Conservation (phyloP, 2,888 invertebrate species). For the Carterocephalus palaemon region DNA sequence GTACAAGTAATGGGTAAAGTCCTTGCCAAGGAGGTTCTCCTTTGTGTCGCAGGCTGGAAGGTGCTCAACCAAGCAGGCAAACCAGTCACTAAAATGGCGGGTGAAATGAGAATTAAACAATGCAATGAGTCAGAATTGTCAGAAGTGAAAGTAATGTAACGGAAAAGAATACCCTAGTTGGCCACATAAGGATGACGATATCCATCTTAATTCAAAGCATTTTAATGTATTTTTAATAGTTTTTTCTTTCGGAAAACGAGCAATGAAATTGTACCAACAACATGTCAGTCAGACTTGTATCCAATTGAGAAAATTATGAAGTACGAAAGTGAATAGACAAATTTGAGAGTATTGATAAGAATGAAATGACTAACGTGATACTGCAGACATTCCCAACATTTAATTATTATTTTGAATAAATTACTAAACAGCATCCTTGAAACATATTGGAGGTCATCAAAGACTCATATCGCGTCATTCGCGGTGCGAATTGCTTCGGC, state of each 20-base stretch:
- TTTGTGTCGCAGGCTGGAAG: conserved; percentile 1
- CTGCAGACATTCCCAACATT: too few relatives aligned
- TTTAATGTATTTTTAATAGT: too few relatives aligned
- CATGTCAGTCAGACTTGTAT: too few relatives aligned
- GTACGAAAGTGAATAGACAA: too few relatives aligned
- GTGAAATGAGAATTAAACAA: conserved; percentile 16
- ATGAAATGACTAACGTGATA: too few relatives aligned
- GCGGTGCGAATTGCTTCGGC: conserved; percentile 30
- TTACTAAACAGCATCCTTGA: conserved; percentile 28
- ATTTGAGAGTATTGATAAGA: too few relatives aligned
- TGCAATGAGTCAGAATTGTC: conserved; percentile 17
- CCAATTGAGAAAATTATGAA: too few relatives aligned
- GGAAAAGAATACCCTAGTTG: conserved; percentile 14
- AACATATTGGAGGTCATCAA: conserved; percentile 28
- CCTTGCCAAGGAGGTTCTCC: conserved; percentile 1
- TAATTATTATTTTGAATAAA: too few relatives aligned
- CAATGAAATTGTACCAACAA: too few relatives aligned
- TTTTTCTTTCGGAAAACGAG: too few relatives aligned
- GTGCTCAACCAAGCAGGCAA: conserved; percentile 17
- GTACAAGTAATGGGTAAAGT: too few relatives aligned
- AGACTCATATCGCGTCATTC: conserved; percentile 32
- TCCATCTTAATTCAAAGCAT: background rate
- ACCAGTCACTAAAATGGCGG: background rate
- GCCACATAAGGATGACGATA: background rate
- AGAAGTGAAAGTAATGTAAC: conserved; percentile 20